Evolutionary conservation across 2,797 vertebrate genomes (phyloP), one percentile per base, ranked within the genome.

Genomic region (Schizothorax lantsangensis): DNA sequence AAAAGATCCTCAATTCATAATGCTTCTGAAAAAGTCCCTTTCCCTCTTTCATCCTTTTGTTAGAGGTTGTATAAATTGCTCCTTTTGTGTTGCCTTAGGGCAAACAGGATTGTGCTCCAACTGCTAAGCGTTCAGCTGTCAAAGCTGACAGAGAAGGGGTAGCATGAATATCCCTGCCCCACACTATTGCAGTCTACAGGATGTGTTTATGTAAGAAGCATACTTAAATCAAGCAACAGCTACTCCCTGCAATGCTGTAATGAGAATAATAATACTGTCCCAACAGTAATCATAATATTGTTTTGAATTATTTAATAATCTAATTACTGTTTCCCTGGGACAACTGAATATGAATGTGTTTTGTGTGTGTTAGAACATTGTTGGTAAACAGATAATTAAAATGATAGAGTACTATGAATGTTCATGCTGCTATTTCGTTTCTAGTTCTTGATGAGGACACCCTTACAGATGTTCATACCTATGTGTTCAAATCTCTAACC

Each of bases 311-410:
- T 68, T 49, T 43, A 45, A 86, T 78, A 9, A 78, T 68, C 83
- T 78, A 84, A 84, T 84, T 68, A 78, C 73, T 52, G 30, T 54
- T 77, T 84, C 45, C 14, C 73, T 68, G 73, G 23, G 57, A 84
- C 45, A 49, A 40, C 45, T 49, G 30, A 78, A 78, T 77, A 66
- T 49, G 43, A 77, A 84, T 77, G 14, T 66, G 83, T 78, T 69
- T 38, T 33, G 68, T 59, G 17, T 54, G 30, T 7, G 30, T 54
- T 30, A 69, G 38, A 72, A 81, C 23, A 57, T 78, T 45, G 83
- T 26, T 77, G 71, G 43, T 47, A 81, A 82, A 75, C 38, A 73
- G 49, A 80, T 15, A 54, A 83, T 73, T 62, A 49, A 17, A 83
- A 49, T 26, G 36, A 73, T 43, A 43, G 33, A 82, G 26, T 43